Evolutionary conservation across 2,113 vertebrate genomes (phyloP).

Genomic region (Chauna torquata): DNA sequence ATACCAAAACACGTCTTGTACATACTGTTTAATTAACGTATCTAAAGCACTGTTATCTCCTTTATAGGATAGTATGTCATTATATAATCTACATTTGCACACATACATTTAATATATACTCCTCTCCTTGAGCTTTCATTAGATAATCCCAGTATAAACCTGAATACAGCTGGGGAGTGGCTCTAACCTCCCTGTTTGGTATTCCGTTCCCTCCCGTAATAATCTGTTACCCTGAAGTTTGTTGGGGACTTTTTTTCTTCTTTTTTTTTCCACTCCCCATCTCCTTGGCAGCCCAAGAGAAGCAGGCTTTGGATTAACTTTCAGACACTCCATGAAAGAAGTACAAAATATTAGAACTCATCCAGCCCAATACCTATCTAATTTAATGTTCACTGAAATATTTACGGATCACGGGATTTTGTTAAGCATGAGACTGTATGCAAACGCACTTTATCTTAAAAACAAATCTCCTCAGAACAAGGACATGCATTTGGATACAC

Average conservation of each 20-base stretch:
- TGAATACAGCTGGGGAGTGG: not conserved
- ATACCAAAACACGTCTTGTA: not conserved
- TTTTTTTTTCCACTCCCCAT: not conserved
- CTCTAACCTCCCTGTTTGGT: not conserved
- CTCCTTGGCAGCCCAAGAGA: not conserved
- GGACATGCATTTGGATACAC: not conserved
- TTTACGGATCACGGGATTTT: not conserved
- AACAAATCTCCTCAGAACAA: not conserved
- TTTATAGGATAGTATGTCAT: not conserved
- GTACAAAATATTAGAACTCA: not conserved
- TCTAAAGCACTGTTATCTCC: not conserved
- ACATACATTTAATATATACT: not conserved
- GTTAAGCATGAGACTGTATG: not conserved
- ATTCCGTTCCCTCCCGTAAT: not conserved
- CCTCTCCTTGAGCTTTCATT: not conserved
- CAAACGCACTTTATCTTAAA: constrained; percentile 10
- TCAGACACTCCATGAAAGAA: not conserved
- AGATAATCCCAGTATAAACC: not conserved
- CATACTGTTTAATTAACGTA: not conserved
- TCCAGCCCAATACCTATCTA: not conserved
- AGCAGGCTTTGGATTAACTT: constrained; percentile 12
- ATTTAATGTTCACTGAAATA: constrained; percentile 13
- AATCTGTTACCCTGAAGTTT: not conserved
- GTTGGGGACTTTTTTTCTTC: not conserved
- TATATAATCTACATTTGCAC: not conserved